These are phyloP conservation scores for Pempheris klunzingeri DNA, from an alignment of 2,797 vertebrate species.

Conservation along the genomic window DNA sequence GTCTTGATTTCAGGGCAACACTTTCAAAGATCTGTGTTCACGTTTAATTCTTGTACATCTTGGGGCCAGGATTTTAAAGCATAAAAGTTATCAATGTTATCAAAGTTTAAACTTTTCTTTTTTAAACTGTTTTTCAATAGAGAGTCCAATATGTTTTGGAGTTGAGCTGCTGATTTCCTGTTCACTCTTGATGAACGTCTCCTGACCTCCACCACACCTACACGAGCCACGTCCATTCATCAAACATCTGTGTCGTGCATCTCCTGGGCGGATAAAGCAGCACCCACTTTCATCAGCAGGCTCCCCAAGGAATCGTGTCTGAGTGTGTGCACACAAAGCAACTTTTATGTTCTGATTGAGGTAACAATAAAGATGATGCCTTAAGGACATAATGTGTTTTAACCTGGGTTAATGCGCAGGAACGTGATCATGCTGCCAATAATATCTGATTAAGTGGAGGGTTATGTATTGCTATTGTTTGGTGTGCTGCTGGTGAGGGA, in stretches of 20 bases:
- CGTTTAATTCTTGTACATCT: background rate
- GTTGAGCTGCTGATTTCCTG: conserved; percentile 54
- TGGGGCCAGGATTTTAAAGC: background rate
- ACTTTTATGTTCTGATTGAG: conserved; percentile 48
- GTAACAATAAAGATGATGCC: conserved; percentile 28
- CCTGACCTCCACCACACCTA: conserved; percentile 72
- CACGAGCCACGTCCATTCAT: conserved; percentile 56
- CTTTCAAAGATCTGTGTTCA: conserved; percentile 31
- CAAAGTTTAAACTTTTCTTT: background rate
- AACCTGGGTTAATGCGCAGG: conserved; percentile 4
- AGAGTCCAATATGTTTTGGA: conserved; percentile 35
- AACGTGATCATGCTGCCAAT: background rate
- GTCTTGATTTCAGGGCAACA: conserved; percentile 32
- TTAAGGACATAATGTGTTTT: conserved; percentile 18
- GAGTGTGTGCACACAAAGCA: conserved; percentile 11
- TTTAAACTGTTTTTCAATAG: background rate
- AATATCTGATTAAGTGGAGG: conserved; percentile 1
- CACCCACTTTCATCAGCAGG: conserved; percentile 40
- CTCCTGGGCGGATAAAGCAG: conserved; percentile 64
- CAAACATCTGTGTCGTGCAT: conserved; percentile 74
- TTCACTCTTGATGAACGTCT: conserved; percentile 57
- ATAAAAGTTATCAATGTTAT: background rate
- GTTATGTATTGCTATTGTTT: conserved; percentile 33
- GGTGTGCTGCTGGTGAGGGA: conserved; percentile 22
- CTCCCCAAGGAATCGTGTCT: conserved; percentile 22